Base-by-base conservation (phyloP, 1,140 invertebrate species). In the Trichogramma pretiosum region DNA sequence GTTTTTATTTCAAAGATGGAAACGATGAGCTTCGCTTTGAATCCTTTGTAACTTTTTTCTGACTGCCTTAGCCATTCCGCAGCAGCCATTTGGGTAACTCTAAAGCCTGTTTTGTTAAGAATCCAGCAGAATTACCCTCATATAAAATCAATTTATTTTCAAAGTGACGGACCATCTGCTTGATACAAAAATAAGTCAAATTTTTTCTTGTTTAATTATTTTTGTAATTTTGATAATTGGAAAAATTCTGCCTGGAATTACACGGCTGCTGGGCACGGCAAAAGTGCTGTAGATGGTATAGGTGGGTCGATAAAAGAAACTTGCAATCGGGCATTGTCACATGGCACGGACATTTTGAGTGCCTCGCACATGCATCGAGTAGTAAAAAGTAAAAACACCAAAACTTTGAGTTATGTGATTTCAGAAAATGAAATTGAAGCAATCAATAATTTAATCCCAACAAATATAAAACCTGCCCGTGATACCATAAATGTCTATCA, bases 231-330 rank as follows among this genome's bases (percentile, higher is more conserved):
- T 16, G 16, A 34, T n/a, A 45, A 22, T 26, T 28, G 32, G 32
- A 55, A 53, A 36, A 46, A 50, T 50, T 42, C 55, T 19, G 19
- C 45, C 3, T 39, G 28, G 16, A 39, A 67, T 48, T 74, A 62
- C 54, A 57, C 53, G 24, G 66, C 70, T 55, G 54, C 65, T 28
- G 66, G 67, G 4, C 69, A 73, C 60, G 69, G 68, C 16, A 74
- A 73, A 52, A 68, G 68, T 3, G 56, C 61, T 7, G 61, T 65
- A 32, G 65, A 72, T 64, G 68, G 67, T 23, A 54, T 73, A 48
- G 72, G 68, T 8, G 65, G 60, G 32, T 23, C 41, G 19, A 26
- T 73, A 19, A 75, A 74, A 59, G 62, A 54, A 48, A 59, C 58
- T 35, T 61, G 57, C 22, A 60, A 70, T 51, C 53, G 48, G 38